Evolutionary conservation across 2,797 vertebrate genomes (phyloP).

Genomic region (Botia almorhae): DNA sequence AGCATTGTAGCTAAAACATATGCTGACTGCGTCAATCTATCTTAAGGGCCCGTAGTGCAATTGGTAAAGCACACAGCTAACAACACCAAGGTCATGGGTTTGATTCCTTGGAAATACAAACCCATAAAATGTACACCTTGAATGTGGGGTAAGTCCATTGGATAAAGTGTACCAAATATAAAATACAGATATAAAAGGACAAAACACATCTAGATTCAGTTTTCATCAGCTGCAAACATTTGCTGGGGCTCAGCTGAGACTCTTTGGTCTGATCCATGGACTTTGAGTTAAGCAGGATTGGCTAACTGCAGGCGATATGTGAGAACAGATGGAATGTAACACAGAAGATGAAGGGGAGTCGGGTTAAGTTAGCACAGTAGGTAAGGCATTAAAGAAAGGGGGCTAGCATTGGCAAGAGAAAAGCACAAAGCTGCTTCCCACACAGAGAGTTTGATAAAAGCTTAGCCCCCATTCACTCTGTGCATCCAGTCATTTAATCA

Average conservation of each 20-base stretch:
- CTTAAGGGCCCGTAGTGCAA: too few relatives aligned
- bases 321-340: not conserved
- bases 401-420: conserved; percentile 51
- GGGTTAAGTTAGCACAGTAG: conserved; percentile 9
- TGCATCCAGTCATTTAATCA: conserved; percentile 42
- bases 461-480: conserved; percentile 57
- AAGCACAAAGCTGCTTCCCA: conserved; percentile 32
- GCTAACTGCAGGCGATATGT: conserved; percentile 18
- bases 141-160: not conserved
- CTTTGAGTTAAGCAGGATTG: conserved; percentile 3
- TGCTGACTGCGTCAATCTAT: too few relatives aligned
- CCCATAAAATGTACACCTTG: not conserved
- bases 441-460: conserved; percentile 57
- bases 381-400: conserved; percentile 29
- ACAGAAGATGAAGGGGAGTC: not conserved
- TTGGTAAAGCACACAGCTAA: too few relatives aligned
- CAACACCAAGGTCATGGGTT: not conserved
- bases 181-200: not conserved
- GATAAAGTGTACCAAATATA: not conserved
- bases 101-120: not conserved
- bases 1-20: conserved; percentile 13
- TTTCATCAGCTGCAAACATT: not conserved
- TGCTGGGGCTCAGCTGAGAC: not conserved
- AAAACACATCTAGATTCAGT: not conserved
- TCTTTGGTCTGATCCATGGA: not conserved